Conservation (phyloP, 2,888 invertebrate genomes). For the Mythimna pallens region DNA sequence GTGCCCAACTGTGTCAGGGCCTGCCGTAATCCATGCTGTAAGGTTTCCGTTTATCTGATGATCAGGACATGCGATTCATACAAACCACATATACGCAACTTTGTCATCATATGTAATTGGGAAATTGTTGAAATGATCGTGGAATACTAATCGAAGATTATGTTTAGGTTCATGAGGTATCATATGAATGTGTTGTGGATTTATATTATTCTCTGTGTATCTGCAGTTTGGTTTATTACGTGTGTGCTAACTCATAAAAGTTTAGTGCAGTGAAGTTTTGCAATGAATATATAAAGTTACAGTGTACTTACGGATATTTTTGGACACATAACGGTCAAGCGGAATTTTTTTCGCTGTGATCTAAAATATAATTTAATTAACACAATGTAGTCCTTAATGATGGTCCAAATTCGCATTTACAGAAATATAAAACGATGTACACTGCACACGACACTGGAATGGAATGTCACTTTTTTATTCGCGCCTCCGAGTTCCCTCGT, state of each 20-base stretch:
- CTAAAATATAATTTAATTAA: too few relatives aligned
- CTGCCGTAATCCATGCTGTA: constrained; percentile 56
- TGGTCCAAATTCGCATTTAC: too few relatives aligned
- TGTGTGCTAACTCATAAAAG: background rate
- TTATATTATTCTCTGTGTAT: background rate
- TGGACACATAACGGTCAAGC: background rate
- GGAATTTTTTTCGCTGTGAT: background rate
- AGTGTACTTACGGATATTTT: constrained; percentile 16
- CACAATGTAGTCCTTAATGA: too few relatives aligned
- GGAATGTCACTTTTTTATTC: too few relatives aligned
- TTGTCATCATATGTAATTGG: constrained; percentile 46
- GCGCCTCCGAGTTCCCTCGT: too few relatives aligned
- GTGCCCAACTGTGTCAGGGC: constrained; percentile 56
- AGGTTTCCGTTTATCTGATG: constrained; percentile 64
- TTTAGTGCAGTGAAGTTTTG: constrained; percentile 49
- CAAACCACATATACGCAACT: constrained; percentile 48
- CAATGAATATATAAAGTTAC: constrained; percentile 46
- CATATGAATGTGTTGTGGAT: background rate
- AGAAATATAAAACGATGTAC: too few relatives aligned
- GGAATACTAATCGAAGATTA: constrained; percentile 57
- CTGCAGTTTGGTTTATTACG: background rate
- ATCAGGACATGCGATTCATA: constrained; percentile 58
- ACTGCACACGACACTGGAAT: too few relatives aligned
- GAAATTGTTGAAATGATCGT: constrained; percentile 51
- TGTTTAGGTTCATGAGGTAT: background rate